These are phyloP conservation scores for Sphaerophoria rueppellii DNA, from an alignment of 2,888 invertebrate genomes.

Conservation along the genomic window DNA sequence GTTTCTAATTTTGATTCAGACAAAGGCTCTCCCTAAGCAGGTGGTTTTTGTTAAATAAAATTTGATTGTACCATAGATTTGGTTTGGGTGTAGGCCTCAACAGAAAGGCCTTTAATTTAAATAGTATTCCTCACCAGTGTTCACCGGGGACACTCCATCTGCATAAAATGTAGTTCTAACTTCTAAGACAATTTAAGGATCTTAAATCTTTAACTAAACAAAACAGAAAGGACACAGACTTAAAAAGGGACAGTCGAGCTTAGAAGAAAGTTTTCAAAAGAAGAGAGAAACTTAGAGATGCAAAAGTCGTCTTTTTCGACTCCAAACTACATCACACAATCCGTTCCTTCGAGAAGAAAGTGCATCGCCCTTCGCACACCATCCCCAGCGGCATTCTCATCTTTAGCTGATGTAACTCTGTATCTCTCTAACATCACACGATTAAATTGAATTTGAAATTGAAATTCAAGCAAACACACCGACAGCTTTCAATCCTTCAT, in stretches of 20 bases:
- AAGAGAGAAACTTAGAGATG: slow-evolving; percentile 52
- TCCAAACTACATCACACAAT: background rate
- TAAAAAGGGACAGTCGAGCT: background rate
- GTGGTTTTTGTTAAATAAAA: too few species aligned
- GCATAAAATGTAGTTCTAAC: too few species aligned
- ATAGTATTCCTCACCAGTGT: too few species aligned
- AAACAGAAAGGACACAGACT: slow-evolving; percentile 32
- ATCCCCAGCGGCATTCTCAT: slow-evolving; percentile 39
- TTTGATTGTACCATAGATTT: too few species aligned
- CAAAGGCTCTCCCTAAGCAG: too few species aligned
- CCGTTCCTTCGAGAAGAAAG: background rate
- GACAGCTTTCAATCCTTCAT: slow-evolving; percentile 73
- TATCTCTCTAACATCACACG: slow-evolving; percentile 51
- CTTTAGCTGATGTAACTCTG: background rate
- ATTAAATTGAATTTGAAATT: slow-evolving; percentile 73
- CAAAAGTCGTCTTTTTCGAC: slow-evolving; percentile 39
- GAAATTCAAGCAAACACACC: slow-evolving; percentile 73
- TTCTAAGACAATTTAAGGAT: too few species aligned
- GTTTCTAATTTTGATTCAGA: too few species aligned
- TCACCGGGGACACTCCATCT: too few species aligned
- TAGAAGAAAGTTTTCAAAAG: background rate
- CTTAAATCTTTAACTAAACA: slow-evolving; percentile 14
- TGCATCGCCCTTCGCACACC: background rate
- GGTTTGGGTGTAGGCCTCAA: too few species aligned
- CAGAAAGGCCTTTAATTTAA: too few species aligned